Conservation (phyloP, 2,888 invertebrate species). For the Brenthis ino region DNA sequence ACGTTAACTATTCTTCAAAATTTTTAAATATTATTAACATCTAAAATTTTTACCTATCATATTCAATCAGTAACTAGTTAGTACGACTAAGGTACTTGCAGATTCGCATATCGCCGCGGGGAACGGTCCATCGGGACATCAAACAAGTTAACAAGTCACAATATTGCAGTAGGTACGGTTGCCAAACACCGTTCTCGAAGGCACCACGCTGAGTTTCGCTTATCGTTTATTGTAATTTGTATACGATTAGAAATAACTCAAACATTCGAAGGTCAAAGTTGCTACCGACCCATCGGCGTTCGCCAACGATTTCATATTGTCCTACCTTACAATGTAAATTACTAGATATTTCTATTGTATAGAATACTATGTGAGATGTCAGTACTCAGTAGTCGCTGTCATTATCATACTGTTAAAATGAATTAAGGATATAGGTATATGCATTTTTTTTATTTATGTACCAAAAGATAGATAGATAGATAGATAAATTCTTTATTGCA, state of each 20-base stretch:
- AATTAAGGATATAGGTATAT: too few relatives aligned
- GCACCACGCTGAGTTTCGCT: constrained; percentile 33
- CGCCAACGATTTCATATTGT: not conserved
- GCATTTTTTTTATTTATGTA: too few relatives aligned
- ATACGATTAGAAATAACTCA: constrained; percentile 31
- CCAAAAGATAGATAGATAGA: too few relatives aligned
- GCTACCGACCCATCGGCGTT: constrained; percentile 16
- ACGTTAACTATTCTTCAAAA: too few relatives aligned
- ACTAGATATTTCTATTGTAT: too few relatives aligned
- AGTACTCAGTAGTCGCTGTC: too few relatives aligned
- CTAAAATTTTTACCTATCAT: constrained; percentile 12
- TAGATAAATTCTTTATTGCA: too few relatives aligned
- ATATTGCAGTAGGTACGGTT: constrained; percentile 29
- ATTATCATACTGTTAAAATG: too few relatives aligned
- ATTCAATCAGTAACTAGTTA: constrained; percentile 21
- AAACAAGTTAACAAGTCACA: constrained; percentile 30
- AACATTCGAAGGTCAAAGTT: constrained; percentile 27
- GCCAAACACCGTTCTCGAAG: constrained; percentile 32
- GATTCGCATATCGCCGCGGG: constrained; percentile 31
- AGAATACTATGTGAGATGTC: too few relatives aligned
- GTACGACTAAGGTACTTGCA: constrained; percentile 7
- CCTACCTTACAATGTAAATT: not conserved
- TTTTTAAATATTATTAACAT: too few relatives aligned
- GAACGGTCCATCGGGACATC: constrained; percentile 28
- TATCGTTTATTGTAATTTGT: constrained; percentile 34